Percentiles rank a stretch among this genome's conserved stretches.
Evolutionary conservation across 2,113 vertebrate genomes (phyloP).

Genomic region (Hassar affinis): DNA sequence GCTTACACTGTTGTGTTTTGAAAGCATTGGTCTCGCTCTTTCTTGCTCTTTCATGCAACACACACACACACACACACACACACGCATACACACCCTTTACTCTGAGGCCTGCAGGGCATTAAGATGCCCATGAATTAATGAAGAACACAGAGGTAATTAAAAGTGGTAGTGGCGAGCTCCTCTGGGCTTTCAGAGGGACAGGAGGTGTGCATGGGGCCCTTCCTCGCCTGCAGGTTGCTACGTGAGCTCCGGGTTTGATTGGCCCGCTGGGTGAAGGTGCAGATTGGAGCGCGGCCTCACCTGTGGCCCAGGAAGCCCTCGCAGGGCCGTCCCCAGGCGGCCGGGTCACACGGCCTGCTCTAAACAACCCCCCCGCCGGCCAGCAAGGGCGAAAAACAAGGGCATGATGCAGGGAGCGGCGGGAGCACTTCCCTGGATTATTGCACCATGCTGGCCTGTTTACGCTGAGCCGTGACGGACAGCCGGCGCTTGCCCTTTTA

Average conservation of each 20-base stretch:
- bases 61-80: constrained; percentile 1
- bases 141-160: constrained; percentile 92
- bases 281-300: constrained; percentile 80
- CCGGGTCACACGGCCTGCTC: constrained; percentile 75
- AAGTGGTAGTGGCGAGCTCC: constrained; percentile 82
- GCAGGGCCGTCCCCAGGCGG: constrained; percentile 77
- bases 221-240: constrained; percentile 76
- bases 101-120: constrained; percentile 79
- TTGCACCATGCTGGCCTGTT: constrained; percentile 71
- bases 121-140: constrained; percentile 91
- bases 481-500: constrained; percentile 68
- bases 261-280: constrained; percentile 84
- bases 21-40: constrained; percentile 46
- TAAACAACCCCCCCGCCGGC: constrained; percentile 71
- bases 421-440: constrained; percentile 79
- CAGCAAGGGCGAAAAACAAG: constrained; percentile 66
- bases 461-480: constrained; percentile 73
- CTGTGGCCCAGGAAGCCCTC: constrained; percentile 81
- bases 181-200: constrained; percentile 87
- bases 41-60: constrained; percentile 36
- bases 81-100: constrained; percentile 8
- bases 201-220: constrained; percentile 70
- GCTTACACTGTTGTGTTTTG: constrained; percentile 63
- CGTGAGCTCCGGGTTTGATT: constrained; percentile 83
- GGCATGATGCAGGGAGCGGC: constrained; percentile 63